A percentile compares a stretch with the other conserved stretches of the same genome.
Conservation (phyloP, 1,140 invertebrate genomes). For the Cyclina sinensis region DNA sequence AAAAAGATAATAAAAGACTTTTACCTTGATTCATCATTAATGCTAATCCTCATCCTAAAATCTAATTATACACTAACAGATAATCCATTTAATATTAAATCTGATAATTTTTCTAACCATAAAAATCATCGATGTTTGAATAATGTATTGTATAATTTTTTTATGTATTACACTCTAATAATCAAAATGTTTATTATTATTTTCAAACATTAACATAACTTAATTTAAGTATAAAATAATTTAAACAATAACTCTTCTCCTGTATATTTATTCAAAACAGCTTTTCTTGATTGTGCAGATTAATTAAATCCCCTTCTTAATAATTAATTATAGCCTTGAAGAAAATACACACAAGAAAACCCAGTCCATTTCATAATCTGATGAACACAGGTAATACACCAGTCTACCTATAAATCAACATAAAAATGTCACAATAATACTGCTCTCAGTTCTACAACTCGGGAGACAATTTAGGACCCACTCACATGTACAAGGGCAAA, state of each 20-base stretch:
- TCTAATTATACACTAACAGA: background rate
- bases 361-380: conserved; percentile 1
- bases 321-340: background rate
- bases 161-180: too few species aligned
- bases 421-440: conserved; percentile 20
- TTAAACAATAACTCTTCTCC: too few species aligned
- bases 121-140: too few species aligned
- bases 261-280: too few species aligned
- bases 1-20: too few species aligned
- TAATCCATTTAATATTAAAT: background rate
- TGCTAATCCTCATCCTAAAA: conserved; percentile 41
- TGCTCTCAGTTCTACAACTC: background rate
- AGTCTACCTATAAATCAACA: conserved; percentile 42
- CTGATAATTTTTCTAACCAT: too few species aligned
- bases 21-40: conserved; percentile 52
- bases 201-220: too few species aligned
- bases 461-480: background rate
- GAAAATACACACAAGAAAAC: background rate
- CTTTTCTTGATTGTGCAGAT: background rate
- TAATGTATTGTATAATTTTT: too few species aligned
- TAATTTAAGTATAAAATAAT: too few species aligned
- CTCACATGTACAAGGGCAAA: background rate
- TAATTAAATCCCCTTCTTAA: background rate
- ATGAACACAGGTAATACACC: background rate
- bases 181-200: too few species aligned